phyloP scores from a whole-genome alignment of 2,888 invertebrate species.

The Argynnis bischoffii region DNA sequence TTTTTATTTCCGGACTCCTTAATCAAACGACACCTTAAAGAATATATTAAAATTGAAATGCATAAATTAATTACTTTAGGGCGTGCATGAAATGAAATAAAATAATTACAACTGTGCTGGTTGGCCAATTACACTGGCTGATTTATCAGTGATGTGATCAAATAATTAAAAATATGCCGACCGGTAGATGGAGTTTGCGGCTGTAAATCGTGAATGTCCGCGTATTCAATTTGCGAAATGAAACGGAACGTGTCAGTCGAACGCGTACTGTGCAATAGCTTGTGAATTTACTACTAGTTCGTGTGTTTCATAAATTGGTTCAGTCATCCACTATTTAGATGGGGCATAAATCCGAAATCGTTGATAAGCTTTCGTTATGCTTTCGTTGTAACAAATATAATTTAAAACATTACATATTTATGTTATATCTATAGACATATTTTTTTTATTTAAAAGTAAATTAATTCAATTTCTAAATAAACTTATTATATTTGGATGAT shows the following conservation, averaged over 20 bases:
- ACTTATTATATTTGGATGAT: too few species aligned
- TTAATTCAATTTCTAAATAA: too few species aligned
- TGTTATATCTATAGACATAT: too few species aligned
- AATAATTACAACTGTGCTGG: conserved; percentile 63
- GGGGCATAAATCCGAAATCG: conserved; percentile 23
- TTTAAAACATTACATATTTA: neutral
- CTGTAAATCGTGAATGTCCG: conserved; percentile 60
- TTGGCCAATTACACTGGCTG: conserved; percentile 64
- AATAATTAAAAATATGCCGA: conserved; percentile 76
- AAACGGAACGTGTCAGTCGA: conserved; percentile 53
- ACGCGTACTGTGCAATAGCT: conserved; percentile 40
- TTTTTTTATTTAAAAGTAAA: too few species aligned
- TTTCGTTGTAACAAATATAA: neutral
- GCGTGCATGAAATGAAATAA: conserved; percentile 65
- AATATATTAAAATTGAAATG: conserved; percentile 56
- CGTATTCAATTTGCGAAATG: conserved; percentile 71
- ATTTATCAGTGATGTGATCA: conserved; percentile 78
- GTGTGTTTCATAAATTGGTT: conserved; percentile 38
- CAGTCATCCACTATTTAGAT: conserved; percentile 32
- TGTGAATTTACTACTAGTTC: conserved; percentile 48
- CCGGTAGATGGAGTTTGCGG: conserved; percentile 55
- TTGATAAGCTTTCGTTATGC: conserved; percentile 16
- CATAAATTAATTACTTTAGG: conserved; percentile 64
- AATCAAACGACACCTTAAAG: conserved; percentile 54
- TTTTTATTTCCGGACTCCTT: conserved; percentile 28